These are phyloP conservation scores for Notiomystis cincta DNA, from an alignment of 2,113 vertebrate species.

Conservation along the genomic window DNA sequence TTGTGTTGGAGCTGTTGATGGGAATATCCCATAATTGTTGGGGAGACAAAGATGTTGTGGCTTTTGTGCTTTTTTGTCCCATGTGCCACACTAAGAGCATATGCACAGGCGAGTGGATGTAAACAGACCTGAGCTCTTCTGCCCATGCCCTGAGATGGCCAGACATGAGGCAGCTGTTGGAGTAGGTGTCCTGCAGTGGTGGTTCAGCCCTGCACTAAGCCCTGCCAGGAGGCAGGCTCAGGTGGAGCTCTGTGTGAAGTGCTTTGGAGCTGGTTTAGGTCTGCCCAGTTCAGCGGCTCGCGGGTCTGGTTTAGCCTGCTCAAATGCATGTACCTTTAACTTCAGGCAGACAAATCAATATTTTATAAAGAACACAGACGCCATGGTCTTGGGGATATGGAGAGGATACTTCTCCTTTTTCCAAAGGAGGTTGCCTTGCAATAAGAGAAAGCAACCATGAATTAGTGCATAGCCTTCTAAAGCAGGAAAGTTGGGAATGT, in stretches of 20 bases:
- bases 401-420: not conserved
- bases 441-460: not conserved
- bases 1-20: not conserved
- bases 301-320: not conserved
- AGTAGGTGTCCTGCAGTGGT: not conserved
- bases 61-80: not conserved
- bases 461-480: rapidly evolving
- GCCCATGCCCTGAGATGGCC: not conserved
- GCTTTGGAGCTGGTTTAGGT: not conserved
- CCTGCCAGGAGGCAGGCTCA: not conserved
- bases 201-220: rapidly evolving
- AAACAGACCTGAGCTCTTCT: not conserved
- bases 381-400: not conserved
- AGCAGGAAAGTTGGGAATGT: not conserved
- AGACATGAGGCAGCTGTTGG: constrained; percentile 30
- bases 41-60: rapidly evolving
- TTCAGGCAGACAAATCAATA: not conserved
- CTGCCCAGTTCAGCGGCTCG: rapidly evolving
- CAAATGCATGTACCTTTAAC: not conserved
- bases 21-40: not conserved
- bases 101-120: not conserved
- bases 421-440: not conserved
- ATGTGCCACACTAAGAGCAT: not conserved
- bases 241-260: not conserved
- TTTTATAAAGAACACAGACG: not conserved